These are phyloP conservation scores for Dicerorhinus sumatrensis DNA, from an alignment of 2,113 vertebrate genomes.

Conservation along the genomic window DNA sequence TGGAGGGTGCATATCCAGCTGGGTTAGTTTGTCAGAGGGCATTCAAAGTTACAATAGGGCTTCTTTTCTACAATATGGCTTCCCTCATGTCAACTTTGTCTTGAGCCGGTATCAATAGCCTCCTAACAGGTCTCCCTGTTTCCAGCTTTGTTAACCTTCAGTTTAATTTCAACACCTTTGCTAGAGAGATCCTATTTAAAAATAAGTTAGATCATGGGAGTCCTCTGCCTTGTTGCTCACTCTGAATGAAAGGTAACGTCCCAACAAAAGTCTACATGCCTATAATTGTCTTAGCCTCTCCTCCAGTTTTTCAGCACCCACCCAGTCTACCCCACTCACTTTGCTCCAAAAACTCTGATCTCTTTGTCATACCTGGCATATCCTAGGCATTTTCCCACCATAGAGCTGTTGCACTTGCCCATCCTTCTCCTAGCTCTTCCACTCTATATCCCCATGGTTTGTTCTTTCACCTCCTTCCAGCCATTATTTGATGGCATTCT, in stretches of 20 bases:
- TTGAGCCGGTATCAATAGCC: background rate
- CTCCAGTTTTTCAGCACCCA: background rate
- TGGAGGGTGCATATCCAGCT: too few species aligned
- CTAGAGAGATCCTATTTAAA: background rate
- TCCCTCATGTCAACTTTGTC: too few species aligned
- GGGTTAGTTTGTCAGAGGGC: too few species aligned
- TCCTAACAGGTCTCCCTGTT: background rate
- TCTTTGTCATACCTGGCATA: background rate
- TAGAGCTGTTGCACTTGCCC: background rate
- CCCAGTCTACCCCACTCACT: background rate
- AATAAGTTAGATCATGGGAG: background rate
- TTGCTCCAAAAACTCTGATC: background rate
- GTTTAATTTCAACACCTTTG: background rate
- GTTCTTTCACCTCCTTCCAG: background rate
- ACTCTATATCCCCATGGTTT: too few species aligned
- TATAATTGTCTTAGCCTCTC: fast-evolving
- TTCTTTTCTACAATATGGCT: too few species aligned
- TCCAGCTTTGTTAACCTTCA: background rate
- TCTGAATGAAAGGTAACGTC: background rate
- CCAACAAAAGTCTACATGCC: background rate
- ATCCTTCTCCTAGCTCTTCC: background rate
- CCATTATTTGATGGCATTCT: background rate
- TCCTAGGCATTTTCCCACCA: background rate
- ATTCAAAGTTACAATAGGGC: too few species aligned
- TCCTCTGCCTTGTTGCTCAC: background rate